A percentile compares a stretch with the other conserved stretches of the same genome.
Conservation (phyloP, 2,113 vertebrate genomes). For the Psilopsiagon aymara region DNA sequence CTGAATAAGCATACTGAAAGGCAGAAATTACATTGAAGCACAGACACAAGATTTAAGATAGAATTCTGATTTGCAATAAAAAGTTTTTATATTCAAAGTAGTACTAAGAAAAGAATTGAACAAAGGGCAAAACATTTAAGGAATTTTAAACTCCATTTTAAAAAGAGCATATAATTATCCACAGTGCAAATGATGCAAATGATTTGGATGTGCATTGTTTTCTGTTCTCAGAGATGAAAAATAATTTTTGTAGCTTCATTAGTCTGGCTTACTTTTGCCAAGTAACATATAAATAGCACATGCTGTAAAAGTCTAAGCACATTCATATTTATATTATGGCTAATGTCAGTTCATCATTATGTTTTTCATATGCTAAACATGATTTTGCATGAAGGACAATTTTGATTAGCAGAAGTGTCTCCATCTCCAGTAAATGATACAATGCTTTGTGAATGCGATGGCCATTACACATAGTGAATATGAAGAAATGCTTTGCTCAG, state of each 20-base stretch:
- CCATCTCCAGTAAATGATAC: neutral
- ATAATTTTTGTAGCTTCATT: conserved; percentile 10
- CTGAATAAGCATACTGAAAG: conserved; percentile 16
- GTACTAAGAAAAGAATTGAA: neutral
- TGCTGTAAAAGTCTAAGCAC: conserved; percentile 13
- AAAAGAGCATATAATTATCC: neutral
- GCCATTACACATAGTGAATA: neutral
- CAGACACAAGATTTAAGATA: conserved; percentile 16
- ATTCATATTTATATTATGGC: conserved; percentile 30
- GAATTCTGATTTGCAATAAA: neutral
- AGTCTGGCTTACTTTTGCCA: conserved; percentile 27
- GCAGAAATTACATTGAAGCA: conserved; percentile 21
- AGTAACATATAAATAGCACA: conserved; percentile 25
- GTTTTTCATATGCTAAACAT: conserved; percentile 34
- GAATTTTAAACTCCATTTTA: neutral
- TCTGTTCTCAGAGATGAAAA: conserved; percentile 22
- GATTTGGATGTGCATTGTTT: neutral
- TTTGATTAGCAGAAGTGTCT: conserved; percentile 15
- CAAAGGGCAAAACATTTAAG: neutral
- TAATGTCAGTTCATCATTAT: conserved; percentile 33
- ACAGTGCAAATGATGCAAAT: neutral
- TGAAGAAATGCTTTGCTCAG: neutral
- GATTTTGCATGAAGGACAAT: conserved; percentile 2
- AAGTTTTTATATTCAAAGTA: neutral
- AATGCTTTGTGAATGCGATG: neutral